A percentile compares a stretch with the other conserved stretches of the same genome.
Evolutionary conservation across 2,888 invertebrate genomes (phyloP).

Genomic region (Aphodius sticticus): DNA sequence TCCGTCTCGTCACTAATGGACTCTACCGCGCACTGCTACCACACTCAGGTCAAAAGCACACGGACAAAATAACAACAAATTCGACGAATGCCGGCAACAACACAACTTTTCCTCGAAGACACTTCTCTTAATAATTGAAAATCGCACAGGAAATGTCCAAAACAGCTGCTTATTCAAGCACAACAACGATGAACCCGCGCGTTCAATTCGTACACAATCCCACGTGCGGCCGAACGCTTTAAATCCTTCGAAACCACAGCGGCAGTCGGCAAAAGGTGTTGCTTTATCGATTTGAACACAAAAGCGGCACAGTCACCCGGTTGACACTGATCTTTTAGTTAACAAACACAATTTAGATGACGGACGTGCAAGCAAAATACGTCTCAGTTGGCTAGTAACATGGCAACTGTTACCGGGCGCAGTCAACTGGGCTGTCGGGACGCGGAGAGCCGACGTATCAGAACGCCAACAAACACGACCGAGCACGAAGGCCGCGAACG

Average conservation of each 20-base stretch:
- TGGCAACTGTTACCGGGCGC: conserved; percentile 58
- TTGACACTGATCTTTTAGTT: conserved; percentile 20
- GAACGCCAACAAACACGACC: conserved; percentile 30
- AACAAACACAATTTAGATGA: conserved; percentile 15
- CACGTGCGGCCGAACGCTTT: conserved; percentile 16
- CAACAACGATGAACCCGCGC: conserved; percentile 10
- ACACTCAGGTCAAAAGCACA: conserved; percentile 69
- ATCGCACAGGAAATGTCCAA: background rate
- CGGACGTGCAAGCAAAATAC: conserved; percentile 22
- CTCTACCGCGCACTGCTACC: conserved; percentile 59
- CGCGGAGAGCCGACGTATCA: conserved; percentile 42
- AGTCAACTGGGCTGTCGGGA: conserved; percentile 47
- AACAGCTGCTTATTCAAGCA: background rate
- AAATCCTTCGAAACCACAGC: conserved; percentile 13
- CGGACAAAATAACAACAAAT: conserved; percentile 78
- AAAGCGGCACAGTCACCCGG: conserved; percentile 12
- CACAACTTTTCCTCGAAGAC: background rate
- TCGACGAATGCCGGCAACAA: conserved; percentile 62
- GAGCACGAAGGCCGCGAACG: conserved; percentile 25
- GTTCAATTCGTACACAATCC: conserved; percentile 15
- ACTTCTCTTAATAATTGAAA: background rate
- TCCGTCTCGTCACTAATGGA: conserved; percentile 59
- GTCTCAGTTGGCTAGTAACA: conserved; percentile 50
- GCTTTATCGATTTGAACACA: conserved; percentile 10
- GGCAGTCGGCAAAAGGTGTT: background rate